Percentiles rank a stretch among this genome's conserved stretches.
phyloP scores from a whole-genome alignment of 2,888 invertebrate genomes.

The Scelioninae gen. 2 region DNA sequence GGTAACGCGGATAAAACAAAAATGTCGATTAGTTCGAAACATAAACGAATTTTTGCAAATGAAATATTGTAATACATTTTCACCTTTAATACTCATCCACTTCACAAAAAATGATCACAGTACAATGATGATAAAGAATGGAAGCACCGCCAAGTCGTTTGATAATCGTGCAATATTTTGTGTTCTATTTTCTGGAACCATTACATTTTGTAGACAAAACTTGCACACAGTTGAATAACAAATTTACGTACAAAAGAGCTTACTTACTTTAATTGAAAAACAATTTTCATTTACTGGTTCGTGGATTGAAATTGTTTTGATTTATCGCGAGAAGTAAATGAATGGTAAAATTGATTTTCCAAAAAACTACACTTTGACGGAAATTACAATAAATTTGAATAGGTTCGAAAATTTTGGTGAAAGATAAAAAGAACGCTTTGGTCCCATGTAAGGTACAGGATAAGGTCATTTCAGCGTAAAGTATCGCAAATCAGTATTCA shows the following conservation, averaged over 20 bases:
- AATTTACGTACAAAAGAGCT: slow-evolving; percentile 12
- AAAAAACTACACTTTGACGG: slow-evolving; percentile 2
- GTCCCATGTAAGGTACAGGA: slow-evolving; percentile 73
- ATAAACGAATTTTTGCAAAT: background rate
- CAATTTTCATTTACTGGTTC: slow-evolving; percentile 6
- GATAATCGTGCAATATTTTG: slow-evolving; percentile 10
- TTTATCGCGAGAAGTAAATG: background rate
- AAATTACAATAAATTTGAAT: slow-evolving; percentile 28
- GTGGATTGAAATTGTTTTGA: background rate
- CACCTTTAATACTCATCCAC: background rate
- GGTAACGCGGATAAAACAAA: background rate
- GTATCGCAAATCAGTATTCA: slow-evolving; percentile 62
- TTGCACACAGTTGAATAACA: background rate
- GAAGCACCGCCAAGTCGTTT: slow-evolving; percentile 3
- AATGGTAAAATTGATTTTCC: background rate
- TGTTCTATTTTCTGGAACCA: background rate
- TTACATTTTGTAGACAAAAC: background rate
- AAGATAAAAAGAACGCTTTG: slow-evolving; percentile 68
- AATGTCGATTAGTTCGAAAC: background rate
- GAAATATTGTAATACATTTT: background rate
- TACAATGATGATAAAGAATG: slow-evolving; percentile 35
- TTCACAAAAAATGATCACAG: slow-evolving; percentile 46
- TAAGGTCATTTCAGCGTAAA: slow-evolving; percentile 64
- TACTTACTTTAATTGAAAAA: slow-evolving; percentile 3
- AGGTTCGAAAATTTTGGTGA: slow-evolving; percentile 17